Conservation (phyloP, 1,140 invertebrate genomes). For the Drosophila ambigua region DNA sequence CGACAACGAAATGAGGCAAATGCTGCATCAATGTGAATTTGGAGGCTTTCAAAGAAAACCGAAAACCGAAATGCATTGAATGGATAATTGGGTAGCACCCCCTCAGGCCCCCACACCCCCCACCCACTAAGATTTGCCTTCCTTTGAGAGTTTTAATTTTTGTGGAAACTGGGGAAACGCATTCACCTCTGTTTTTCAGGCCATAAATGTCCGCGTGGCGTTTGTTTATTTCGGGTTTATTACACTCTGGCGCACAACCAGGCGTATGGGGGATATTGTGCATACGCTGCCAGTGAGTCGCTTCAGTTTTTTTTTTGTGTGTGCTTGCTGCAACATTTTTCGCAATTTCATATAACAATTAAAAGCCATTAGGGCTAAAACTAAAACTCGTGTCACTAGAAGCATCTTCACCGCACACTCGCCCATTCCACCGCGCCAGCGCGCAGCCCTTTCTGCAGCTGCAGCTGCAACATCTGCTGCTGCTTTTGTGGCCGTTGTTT, state of each 20-base stretch:
- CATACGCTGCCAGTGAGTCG: constrained; percentile 36
- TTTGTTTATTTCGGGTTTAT: constrained; percentile 31
- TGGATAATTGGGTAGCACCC: too few relatives aligned
- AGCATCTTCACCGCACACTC: constrained; percentile 45
- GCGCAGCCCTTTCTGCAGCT: not conserved
- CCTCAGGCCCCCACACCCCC: too few relatives aligned
- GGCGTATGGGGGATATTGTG: constrained; percentile 56
- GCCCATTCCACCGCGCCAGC: not conserved
- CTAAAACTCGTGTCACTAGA: constrained; percentile 48
- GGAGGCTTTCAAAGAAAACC: too few relatives aligned
- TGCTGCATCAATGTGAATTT: too few relatives aligned
- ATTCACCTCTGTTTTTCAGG: constrained; percentile 4
- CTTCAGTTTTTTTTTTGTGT: constrained; percentile 21
- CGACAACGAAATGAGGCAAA: too few relatives aligned
- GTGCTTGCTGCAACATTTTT: constrained; percentile 43
- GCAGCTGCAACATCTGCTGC: constrained; percentile 14
- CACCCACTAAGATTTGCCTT: too few relatives aligned
- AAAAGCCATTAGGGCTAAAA: constrained; percentile 76
- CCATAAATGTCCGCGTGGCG: constrained; percentile 46
- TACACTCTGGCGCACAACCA: constrained; percentile 46
- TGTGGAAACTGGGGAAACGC: not conserved
- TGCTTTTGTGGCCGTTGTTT: constrained; percentile 29
- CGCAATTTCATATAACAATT: constrained; percentile 75
- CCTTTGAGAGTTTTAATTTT: not conserved
- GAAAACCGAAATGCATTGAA: too few relatives aligned